phyloP scores from a whole-genome alignment of 64 coral and sea anemone genomes.

The Stichodactyla helianthus region DNA sequence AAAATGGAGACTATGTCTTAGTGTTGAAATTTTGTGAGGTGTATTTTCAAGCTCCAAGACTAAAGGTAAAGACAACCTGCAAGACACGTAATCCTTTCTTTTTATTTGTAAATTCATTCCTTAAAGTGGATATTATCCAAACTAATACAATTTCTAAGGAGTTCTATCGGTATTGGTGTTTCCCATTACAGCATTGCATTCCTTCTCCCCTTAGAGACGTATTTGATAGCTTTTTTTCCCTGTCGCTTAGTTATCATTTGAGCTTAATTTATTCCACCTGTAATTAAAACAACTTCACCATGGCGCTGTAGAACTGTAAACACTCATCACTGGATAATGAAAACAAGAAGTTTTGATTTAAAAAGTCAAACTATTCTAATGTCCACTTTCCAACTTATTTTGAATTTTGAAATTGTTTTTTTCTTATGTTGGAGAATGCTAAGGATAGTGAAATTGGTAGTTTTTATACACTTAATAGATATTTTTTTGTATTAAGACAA shows the following conservation, averaged over 20 bases:
- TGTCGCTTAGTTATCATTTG: background rate
- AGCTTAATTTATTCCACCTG: background rate
- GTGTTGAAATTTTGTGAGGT: conserved; percentile 99
- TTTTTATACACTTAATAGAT: too few species aligned
- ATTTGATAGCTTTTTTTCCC: background rate
- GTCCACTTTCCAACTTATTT: background rate
- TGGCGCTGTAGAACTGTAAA: background rate
- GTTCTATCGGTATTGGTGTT: too few species aligned
- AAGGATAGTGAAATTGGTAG: background rate
- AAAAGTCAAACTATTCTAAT: background rate
- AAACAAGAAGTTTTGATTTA: too few species aligned
- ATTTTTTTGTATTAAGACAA: too few species aligned
- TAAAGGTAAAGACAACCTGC: conserved; percentile 72
- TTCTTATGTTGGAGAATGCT: background rate
- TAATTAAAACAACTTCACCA: too few species aligned
- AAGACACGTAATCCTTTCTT: background rate
- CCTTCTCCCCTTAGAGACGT: background rate
- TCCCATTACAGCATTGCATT: background rate
- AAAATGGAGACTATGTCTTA: conserved; percentile 95
- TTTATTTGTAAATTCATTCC: background rate
- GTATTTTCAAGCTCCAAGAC: conserved; percentile 96
- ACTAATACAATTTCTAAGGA: background rate
- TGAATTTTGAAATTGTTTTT: background rate
- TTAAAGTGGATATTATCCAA: background rate
- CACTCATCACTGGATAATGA: background rate